phyloP scores from a whole-genome alignment of 2,113 vertebrate species.

The Pandion haliaetus region DNA sequence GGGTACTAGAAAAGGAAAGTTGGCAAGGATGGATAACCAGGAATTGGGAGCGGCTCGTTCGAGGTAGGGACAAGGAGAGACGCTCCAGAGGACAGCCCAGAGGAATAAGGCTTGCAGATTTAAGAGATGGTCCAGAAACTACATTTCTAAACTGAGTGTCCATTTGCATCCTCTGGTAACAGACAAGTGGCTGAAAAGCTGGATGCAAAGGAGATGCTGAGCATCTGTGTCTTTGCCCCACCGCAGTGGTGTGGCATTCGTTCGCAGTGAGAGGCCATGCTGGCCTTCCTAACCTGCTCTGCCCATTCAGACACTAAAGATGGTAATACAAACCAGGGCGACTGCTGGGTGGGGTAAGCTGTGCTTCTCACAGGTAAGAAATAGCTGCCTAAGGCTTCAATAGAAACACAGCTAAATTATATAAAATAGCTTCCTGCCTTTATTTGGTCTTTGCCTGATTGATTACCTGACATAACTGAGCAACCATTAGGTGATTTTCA shows the following conservation, averaged over 20 bases:
- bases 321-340: neutral
- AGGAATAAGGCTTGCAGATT: neutral
- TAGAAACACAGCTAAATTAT: neutral
- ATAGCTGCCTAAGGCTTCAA: neutral
- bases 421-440: neutral
- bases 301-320: neutral
- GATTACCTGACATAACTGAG: neutral
- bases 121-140: neutral
- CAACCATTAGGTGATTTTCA: neutral
- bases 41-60: neutral
- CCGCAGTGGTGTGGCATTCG: fast-evolving
- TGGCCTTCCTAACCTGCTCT: neutral
- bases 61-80: neutral
- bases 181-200: neutral
- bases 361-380: neutral
- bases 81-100: neutral
- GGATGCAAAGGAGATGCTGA: neutral
- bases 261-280: fast-evolving
- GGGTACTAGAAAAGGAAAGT: neutral
- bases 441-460: neutral
- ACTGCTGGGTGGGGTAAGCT: neutral
- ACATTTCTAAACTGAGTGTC: neutral
- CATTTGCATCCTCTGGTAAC: neutral
- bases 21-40: neutral
- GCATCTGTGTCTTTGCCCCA: fast-evolving